These are phyloP conservation scores for Eulemur macaco DNA, from an alignment of 2,113 vertebrate genomes.

Conservation along the genomic window DNA sequence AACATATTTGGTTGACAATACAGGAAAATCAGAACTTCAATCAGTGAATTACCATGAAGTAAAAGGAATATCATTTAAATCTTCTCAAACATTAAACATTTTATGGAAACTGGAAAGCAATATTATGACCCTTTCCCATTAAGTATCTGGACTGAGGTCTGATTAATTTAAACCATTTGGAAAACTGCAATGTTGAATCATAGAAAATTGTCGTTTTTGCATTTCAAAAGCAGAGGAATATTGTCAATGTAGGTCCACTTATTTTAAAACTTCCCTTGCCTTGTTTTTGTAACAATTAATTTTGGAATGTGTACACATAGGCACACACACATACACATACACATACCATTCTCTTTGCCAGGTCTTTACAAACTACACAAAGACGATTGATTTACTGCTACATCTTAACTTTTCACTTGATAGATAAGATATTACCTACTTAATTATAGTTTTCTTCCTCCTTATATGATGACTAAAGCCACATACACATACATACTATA, in stretches of 20 bases:
- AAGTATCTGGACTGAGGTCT: constrained; percentile 43
- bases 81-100: background rate
- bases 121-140: constrained; percentile 51
- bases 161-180: background rate
- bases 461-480: background rate
- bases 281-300: background rate
- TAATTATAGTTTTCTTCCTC: background rate
- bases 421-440: background rate
- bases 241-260: background rate
- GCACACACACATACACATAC: background rate
- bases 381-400: background rate
- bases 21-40: background rate
- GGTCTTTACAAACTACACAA: background rate
- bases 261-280: background rate
- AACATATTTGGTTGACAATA: background rate
- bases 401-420: background rate
- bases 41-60: background rate
- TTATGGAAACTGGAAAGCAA: constrained; percentile 45
- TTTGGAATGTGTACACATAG: background rate
- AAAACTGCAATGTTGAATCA: background rate
- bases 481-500: too few species aligned
- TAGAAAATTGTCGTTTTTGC: background rate
- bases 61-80: background rate
- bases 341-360: background rate
- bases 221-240: background rate